These are phyloP conservation scores for Brachyalestes nurse DNA, from an alignment of 2,797 vertebrate genomes.

Conservation along the genomic window DNA sequence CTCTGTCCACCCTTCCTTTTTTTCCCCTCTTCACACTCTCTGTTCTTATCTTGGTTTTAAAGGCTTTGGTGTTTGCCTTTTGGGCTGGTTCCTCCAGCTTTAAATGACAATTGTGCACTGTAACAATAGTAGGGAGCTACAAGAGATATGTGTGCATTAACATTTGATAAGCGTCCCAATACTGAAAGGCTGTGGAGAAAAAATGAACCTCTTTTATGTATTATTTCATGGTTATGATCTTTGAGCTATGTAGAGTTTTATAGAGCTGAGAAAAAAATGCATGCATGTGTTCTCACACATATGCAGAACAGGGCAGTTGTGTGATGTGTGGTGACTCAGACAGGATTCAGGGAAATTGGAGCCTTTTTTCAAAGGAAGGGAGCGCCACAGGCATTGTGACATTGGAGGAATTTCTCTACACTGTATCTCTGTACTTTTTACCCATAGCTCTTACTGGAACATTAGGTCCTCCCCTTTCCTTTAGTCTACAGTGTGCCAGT, in stretches of 20 bases:
- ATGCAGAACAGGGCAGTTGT: slow-evolving; percentile 25
- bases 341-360: slow-evolving; percentile 72
- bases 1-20: slow-evolving; percentile 7
- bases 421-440: slow-evolving; percentile 42
- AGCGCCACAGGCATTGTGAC: slow-evolving; percentile 69
- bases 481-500: background rate
- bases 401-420: slow-evolving; percentile 72
- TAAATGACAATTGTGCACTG: slow-evolving; percentile 53
- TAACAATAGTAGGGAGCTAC: background rate
- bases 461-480: slow-evolving; percentile 22
- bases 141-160: background rate
- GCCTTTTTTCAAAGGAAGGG: slow-evolving; percentile 59
- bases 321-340: slow-evolving; percentile 69
- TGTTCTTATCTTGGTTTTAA: slow-evolving; percentile 46
- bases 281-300: slow-evolving; percentile 23
- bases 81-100: slow-evolving; percentile 64
- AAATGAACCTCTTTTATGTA: background rate
- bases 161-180: slow-evolving; percentile 1
- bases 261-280: background rate
- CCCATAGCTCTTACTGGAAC: slow-evolving; percentile 61
- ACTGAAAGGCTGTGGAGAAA: background rate
- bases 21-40: slow-evolving; percentile 43
- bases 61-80: slow-evolving; percentile 65
- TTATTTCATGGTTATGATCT: background rate
- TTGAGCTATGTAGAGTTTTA: background rate